Evolutionary conservation across 2,888 invertebrate species (phyloP).

Genomic region (Platycheirus albimanus): DNA sequence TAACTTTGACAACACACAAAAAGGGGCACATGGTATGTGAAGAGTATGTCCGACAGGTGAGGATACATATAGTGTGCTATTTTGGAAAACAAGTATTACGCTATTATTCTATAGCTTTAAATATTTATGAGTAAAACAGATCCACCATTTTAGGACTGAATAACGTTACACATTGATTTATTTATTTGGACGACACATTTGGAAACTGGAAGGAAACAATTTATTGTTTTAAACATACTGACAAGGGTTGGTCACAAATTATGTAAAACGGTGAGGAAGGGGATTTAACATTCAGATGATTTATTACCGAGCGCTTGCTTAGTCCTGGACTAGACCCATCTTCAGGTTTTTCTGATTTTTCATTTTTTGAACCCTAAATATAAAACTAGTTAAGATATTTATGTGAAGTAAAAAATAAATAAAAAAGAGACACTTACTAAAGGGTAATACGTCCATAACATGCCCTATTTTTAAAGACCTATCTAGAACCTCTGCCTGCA

Average conservation of each 20-base stretch:
- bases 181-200: not conserved
- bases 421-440: no score
- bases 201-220: not conserved
- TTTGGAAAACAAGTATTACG: no score
- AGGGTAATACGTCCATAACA: no score
- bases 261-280: not conserved
- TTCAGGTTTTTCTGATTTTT: not conserved
- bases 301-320: slow-evolving; percentile 8
- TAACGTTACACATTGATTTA: not conserved
- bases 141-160: no score
- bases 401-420: no score
- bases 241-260: not conserved
- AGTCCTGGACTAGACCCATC: not conserved
- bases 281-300: not conserved
- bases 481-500: no score
- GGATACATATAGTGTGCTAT: not conserved
- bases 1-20: not conserved
- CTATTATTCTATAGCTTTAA: no score
- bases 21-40: not conserved
- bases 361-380: slow-evolving; percentile 18
- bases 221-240: not conserved
- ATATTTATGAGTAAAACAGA: no score
- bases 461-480: no score
- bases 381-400: not conserved
- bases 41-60: slow-evolving; percentile 42